Evolutionary conservation across 2,797 vertebrate genomes (phyloP).

Genomic region (Sebastes miniatus): DNA sequence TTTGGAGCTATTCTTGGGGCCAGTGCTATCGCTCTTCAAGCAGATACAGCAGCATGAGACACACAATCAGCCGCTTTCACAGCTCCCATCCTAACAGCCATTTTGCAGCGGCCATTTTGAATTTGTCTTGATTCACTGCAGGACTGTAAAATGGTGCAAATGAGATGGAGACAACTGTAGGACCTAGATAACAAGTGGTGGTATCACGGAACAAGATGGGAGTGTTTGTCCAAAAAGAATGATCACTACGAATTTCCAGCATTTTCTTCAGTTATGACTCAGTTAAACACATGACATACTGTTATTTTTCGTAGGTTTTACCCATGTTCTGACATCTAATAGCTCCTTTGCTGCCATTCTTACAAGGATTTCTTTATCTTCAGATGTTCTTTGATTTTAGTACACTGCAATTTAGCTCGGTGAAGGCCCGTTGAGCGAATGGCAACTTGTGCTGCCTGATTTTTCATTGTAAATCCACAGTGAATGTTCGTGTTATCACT

Average conservation of each 20-base stretch:
- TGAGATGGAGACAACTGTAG: background rate
- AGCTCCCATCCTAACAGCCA: conserved; percentile 10
- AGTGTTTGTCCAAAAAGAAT: background rate
- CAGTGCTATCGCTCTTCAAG: conserved; percentile 52
- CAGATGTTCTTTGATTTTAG: background rate
- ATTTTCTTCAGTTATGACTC: background rate
- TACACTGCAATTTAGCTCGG: background rate
- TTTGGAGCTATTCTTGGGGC: conserved; percentile 68
- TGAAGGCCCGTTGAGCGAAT: background rate
- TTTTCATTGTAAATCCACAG: background rate
- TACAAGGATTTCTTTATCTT: background rate
- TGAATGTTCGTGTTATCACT: background rate
- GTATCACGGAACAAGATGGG: background rate
- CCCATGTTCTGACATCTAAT: background rate
- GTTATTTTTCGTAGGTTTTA: background rate
- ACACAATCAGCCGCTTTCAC: conserved; percentile 27
- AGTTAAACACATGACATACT: background rate
- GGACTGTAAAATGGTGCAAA: background rate
- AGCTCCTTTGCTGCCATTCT: background rate
- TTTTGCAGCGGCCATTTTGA: conserved; percentile 71
- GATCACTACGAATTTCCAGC: background rate
- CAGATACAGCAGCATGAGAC: conserved; percentile 45
- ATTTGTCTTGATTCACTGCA: conserved; percentile 49
- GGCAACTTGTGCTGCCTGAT: background rate
- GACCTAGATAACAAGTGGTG: background rate